Conservation (phyloP, 2,797 vertebrate species). For the Lacerta viridis region DNA sequence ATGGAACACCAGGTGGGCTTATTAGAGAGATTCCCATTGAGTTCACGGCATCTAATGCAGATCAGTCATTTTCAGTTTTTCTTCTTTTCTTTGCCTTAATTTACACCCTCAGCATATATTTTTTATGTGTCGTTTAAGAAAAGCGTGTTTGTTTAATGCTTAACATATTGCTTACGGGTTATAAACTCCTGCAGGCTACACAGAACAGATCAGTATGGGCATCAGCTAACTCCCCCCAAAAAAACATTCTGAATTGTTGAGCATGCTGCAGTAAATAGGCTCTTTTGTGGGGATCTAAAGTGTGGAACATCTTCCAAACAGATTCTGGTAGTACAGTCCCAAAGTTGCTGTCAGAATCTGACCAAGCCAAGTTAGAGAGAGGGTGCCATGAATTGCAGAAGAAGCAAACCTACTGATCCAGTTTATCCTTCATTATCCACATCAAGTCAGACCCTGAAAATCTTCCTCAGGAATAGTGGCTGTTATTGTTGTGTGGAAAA, state of each 20-base stretch:
- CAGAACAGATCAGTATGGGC: no score
- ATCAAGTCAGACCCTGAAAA: neutral
- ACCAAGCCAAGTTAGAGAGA: neutral
- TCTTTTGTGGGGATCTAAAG: neutral
- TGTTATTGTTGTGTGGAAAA: neutral
- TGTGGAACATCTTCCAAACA: neutral
- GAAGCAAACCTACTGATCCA: neutral
- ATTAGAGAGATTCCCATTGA: neutral
- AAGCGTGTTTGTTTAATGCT: neutral
- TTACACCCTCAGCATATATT: neutral
- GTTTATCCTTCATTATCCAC: neutral
- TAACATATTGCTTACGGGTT: neutral
- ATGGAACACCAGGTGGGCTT: conserved; percentile 1
- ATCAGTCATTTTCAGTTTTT: neutral
- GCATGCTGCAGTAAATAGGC: neutral
- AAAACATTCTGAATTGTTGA: neutral
- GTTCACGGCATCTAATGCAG: neutral
- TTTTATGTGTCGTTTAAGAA: neutral
- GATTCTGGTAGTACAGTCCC: neutral
- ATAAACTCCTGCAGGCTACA: neutral
- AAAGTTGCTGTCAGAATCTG: neutral
- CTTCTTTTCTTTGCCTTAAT: neutral
- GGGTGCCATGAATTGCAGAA: neutral
- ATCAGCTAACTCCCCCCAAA: neutral
- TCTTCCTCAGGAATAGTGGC: no score